Conservation (phyloP, 1,140 invertebrate genomes). For the Chymomyza costata region DNA sequence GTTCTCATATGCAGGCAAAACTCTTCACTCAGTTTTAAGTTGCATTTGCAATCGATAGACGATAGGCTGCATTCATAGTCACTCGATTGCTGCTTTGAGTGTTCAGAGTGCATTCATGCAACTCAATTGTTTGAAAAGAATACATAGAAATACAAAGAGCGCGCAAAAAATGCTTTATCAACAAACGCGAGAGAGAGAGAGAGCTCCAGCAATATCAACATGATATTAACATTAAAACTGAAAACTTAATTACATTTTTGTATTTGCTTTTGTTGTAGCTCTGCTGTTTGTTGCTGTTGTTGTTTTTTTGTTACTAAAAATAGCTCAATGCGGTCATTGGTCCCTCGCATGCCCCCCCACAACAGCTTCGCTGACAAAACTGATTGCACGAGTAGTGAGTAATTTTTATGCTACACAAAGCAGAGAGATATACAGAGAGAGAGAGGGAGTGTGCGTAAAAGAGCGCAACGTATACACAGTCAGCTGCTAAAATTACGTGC, state of each 20-base stretch:
- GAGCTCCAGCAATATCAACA: too few species aligned
- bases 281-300: constrained; percentile 23
- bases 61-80: too few species aligned
- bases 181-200: too few species aligned
- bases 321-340: constrained; percentile 70
- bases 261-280: constrained; percentile 31
- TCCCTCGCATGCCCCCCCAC: constrained; percentile 34
- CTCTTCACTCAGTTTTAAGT: too few species aligned
- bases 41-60: too few species aligned
- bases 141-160: too few species aligned
- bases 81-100: too few species aligned
- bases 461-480: constrained; percentile 2
- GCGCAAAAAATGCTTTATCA: too few species aligned
- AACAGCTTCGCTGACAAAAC: constrained; percentile 13
- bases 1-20: too few species aligned
- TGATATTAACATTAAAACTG: constrained; percentile 31
- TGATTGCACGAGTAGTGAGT: constrained; percentile 32
- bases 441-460: constrained; percentile 8
- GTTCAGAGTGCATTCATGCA: too few species aligned
- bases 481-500: constrained; percentile 2
- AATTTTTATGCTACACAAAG: constrained; percentile 51
- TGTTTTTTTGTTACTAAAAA: constrained; percentile 51
- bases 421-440: not conserved
- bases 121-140: too few species aligned
- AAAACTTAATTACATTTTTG: constrained; percentile 67